Conservation (phyloP, 2,888 invertebrate species). For the Acholoe squamosa region DNA sequence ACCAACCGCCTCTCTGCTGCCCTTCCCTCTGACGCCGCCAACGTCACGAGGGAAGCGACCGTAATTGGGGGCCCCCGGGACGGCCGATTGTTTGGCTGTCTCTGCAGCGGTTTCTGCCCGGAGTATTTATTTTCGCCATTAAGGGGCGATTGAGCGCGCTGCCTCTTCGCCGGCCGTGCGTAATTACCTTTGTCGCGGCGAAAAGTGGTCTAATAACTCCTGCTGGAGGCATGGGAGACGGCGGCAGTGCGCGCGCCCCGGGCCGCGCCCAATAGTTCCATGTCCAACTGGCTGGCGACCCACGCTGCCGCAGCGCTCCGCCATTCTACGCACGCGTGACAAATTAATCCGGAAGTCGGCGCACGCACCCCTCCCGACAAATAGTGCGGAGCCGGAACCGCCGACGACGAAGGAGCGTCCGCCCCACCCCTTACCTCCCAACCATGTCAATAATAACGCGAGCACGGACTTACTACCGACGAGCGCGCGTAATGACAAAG, state of each 20-base stretch:
- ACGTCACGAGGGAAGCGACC: conserved; percentile 47
- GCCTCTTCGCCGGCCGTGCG: conserved; percentile 46
- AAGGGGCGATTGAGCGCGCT: conserved; percentile 51
- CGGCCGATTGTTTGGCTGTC: conserved; percentile 58
- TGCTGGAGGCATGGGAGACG: conserved; percentile 43
- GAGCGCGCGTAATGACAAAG: conserved; percentile 55
- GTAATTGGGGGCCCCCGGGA: conserved; percentile 47
- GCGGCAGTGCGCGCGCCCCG: conserved; percentile 14
- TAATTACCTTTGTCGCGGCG: conserved; percentile 58
- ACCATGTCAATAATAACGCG: conserved; percentile 54
- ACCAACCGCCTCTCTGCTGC: conserved; percentile 39
- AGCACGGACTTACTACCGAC: conserved; percentile 48
- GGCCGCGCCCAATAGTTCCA: conserved; percentile 45
- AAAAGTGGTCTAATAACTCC: conserved; percentile 61
- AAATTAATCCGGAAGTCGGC: conserved; percentile 59
- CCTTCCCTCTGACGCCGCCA: conserved; percentile 31
- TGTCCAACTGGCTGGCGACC: conserved; percentile 51
- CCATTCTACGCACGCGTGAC: conserved; percentile 58
- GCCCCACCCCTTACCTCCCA: background rate
- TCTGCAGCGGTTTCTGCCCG: conserved; percentile 55
- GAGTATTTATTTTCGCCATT: conserved; percentile 62
- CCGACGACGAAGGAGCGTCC: background rate
- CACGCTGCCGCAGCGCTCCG: background rate
- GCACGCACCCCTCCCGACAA: conserved; percentile 45
- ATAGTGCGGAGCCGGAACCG: conserved; percentile 30